Evolutionary conservation across 1,140 invertebrate species (phyloP).

Genomic region (Psix sp.): DNA sequence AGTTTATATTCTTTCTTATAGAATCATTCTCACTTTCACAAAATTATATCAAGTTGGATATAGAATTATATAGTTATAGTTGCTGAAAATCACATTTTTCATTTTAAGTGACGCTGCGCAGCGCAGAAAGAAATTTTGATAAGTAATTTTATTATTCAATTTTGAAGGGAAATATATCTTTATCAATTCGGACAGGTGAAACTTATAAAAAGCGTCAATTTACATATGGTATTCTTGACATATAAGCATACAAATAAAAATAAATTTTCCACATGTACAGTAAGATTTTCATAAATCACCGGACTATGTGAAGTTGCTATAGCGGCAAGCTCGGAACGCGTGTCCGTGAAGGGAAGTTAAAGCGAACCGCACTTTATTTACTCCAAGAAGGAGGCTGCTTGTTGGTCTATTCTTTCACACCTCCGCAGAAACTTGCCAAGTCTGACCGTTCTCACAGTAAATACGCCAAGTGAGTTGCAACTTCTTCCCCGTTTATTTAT

Average conservation of each 20-base stretch:
- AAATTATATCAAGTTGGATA: not conserved
- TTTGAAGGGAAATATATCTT: not conserved
- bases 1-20: too few relatives aligned
- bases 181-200: too few relatives aligned
- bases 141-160: too few relatives aligned
- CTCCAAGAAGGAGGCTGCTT: slow-evolving; percentile 52
- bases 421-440: slow-evolving; percentile 57
- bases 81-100: too few relatives aligned
- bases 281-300: slow-evolving; percentile 41
- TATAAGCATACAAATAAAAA: slow-evolving; percentile 1
- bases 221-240: too few relatives aligned
- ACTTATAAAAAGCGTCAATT: too few relatives aligned
- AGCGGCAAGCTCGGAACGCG: slow-evolving; percentile 56
- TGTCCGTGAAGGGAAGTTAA: slow-evolving; percentile 42
- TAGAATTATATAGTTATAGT: too few relatives aligned
- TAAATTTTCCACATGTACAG: not conserved
- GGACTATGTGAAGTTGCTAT: slow-evolving; percentile 63
- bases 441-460: slow-evolving; percentile 77
- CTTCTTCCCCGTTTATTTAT: slow-evolving; percentile 68
- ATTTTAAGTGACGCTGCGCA: too few relatives aligned
- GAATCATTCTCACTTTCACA: too few relatives aligned
- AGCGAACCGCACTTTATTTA: slow-evolving; percentile 58
- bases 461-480: slow-evolving; percentile 77
- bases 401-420: slow-evolving; percentile 60
- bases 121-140: too few relatives aligned